These are phyloP conservation scores for Scaptomyza reducta DNA, from an alignment of 2,888 invertebrate species.

Conservation along the genomic window DNA sequence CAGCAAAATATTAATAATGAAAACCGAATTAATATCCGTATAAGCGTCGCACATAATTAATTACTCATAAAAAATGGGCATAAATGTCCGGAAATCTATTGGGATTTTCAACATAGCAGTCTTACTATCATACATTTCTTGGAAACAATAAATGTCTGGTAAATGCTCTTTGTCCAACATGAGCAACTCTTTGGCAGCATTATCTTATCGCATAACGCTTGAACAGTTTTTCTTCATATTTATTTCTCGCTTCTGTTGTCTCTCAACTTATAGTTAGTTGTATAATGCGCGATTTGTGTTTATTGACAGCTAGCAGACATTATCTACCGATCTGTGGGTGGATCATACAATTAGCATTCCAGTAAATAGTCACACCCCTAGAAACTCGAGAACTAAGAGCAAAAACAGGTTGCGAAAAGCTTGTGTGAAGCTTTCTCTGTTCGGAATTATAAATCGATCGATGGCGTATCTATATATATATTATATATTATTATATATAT, in stretches of 20 bases:
- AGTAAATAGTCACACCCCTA: constrained; percentile 16
- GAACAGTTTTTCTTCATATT: neutral
- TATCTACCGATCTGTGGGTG: constrained; percentile 15
- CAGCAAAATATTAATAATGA: neutral
- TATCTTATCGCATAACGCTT: constrained; percentile 57
- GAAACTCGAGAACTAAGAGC: neutral
- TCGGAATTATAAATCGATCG: constrained; percentile 48
- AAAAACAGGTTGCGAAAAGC: constrained; percentile 1
- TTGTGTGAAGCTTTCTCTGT: constrained; percentile 12
- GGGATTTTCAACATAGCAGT: neutral
- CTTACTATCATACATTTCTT: constrained; percentile 30
- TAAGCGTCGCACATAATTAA: constrained; percentile 4
- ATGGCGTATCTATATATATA: constrained; percentile 1
- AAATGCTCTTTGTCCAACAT: constrained; percentile 51
- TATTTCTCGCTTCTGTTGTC: neutral
- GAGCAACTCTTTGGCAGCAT: constrained; percentile 40
- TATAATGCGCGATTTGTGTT: too few relatives aligned
- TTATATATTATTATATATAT: neutral
- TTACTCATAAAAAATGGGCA: neutral
- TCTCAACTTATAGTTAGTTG: neutral
- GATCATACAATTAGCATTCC: constrained; percentile 25
- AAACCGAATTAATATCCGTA: neutral
- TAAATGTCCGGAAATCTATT: too few relatives aligned
- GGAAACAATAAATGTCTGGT: constrained; percentile 36
- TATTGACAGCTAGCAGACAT: constrained; percentile 9